Evolutionary conservation across 2,797 vertebrate genomes (phyloP).

Genomic region (Chloroceryle inda): DNA sequence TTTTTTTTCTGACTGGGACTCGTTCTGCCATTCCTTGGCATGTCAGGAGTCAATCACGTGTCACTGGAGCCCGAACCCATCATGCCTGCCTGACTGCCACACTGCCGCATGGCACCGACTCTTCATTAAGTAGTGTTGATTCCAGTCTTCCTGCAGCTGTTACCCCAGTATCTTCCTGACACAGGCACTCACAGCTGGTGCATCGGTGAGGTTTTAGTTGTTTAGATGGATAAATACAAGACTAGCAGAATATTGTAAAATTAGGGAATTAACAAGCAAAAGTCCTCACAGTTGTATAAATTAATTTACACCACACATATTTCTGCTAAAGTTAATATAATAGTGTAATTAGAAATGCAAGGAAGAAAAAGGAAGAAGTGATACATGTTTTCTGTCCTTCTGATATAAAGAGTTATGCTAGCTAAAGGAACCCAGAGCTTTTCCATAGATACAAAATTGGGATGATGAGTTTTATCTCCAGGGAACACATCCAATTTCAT

Average conservation of each 20-base stretch:
- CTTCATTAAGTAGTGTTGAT: neutral
- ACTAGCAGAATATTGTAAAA: neutral
- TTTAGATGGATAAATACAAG: neutral
- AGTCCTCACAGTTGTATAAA: neutral
- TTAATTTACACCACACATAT: neutral
- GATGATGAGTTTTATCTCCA: neutral
- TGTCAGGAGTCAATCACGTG: neutral
- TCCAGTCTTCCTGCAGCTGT: neutral
- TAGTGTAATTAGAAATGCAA: neutral
- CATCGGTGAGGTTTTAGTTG: neutral
- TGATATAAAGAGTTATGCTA: neutral
- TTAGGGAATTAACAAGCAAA: neutral
- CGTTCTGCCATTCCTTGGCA: neutral
- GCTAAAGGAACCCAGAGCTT: neutral
- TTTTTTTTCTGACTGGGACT: neutral
- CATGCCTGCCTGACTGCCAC: fast-evolving
- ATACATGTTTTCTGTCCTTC: neutral
- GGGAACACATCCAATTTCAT: neutral
- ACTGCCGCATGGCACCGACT: fast-evolving
- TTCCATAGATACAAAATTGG: neutral
- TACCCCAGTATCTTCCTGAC: neutral
- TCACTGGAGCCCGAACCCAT: neutral
- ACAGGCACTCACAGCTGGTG: neutral
- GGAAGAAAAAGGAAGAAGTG: neutral
- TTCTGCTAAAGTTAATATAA: neutral